These are phyloP conservation scores for Fulica atra DNA, from an alignment of 2,113 vertebrate species.

Conservation along the genomic window DNA sequence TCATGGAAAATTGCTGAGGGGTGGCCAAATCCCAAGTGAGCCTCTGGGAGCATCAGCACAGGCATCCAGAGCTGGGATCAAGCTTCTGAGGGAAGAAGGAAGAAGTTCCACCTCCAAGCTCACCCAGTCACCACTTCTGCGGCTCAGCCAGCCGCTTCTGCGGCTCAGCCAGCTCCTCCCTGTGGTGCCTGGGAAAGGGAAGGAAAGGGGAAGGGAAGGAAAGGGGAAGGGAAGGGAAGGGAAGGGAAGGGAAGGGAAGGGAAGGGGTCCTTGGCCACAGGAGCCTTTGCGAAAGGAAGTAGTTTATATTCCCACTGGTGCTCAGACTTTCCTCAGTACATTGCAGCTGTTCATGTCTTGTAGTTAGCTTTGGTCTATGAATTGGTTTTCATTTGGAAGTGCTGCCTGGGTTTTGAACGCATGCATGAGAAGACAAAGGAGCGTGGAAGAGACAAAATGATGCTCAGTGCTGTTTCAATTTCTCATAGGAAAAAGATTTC, in stretches of 20 bases:
- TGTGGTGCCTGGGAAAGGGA: rapidly evolving
- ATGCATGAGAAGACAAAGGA: neutral
- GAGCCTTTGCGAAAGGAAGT: neutral
- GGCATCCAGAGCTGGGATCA: neutral
- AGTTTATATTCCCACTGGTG: neutral
- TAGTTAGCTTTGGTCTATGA: neutral
- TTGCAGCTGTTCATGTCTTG: neutral
- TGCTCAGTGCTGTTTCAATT: neutral
- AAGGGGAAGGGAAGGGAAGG: too few species aligned
- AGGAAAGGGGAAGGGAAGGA: neutral
- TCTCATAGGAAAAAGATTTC: neutral
- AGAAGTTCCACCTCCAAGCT: neutral
- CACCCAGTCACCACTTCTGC: rapidly evolving
- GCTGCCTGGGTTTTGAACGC: neutral
- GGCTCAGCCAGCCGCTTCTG: neutral
- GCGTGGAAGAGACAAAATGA: neutral
- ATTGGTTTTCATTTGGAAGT: neutral
- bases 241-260: too few species aligned
- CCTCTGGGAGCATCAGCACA: rapidly evolving
- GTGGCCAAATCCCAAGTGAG: rapidly evolving
- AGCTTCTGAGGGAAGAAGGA: neutral
- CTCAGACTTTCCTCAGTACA: neutral
- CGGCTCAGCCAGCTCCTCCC: neutral
- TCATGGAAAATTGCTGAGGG: neutral
- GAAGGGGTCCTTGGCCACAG: neutral